Base-by-base conservation (phyloP, 2,797 vertebrate genomes). In the Eurystomus glaucurus region DNA sequence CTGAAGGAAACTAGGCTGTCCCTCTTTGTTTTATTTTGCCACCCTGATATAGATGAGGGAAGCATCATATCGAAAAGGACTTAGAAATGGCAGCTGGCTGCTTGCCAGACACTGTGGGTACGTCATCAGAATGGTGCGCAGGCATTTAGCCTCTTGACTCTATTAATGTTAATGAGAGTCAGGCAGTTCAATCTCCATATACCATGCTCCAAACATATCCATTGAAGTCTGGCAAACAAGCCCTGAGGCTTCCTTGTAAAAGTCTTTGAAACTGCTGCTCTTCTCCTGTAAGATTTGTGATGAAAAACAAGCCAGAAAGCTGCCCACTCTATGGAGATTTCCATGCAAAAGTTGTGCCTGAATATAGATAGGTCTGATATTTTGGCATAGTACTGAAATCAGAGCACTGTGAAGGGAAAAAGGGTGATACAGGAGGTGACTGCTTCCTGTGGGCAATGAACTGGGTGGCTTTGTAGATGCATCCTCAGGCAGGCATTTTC, bases 191-290 rank as follows among this genome's bases (percentile, higher is more conserved):
- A 3, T 65, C 43, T 91, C 83, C 66, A 33, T 70, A 60, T 23
- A 85, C 80, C 60, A 39, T 26, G 55, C 51, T 80, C 60, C 61
- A 77, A 96, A 93, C 37, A 11, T 17, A 70, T 3, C 48, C 78
- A 88, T 55, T 94, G 91, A 97, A 94, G 91, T 95, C 91, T 91
- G 77, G 74, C 70, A 91, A 91, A 92, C 41, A 78, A 88, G 57
- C 94, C 91, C 94, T 14, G 57, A 90, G 97, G 93, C 87, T 79
- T 85, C 55, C 75, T 74, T 83, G 83, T 95, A 96, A 97, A 95
- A 95, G 65, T 39, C 77, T 90, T 95, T 94, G 96, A 94, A 90
- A 94, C 54, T 62, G 58, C 69, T 93, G 62, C 58, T 85, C 51
- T 92, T 94, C 81, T 77, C 41, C 68, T 85, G 31, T 46, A 89